Evolutionary conservation across 2,113 vertebrate species (phyloP), one percentile per base, ranked within the genome.

Genomic region (Dasyornis broadbenti): DNA sequence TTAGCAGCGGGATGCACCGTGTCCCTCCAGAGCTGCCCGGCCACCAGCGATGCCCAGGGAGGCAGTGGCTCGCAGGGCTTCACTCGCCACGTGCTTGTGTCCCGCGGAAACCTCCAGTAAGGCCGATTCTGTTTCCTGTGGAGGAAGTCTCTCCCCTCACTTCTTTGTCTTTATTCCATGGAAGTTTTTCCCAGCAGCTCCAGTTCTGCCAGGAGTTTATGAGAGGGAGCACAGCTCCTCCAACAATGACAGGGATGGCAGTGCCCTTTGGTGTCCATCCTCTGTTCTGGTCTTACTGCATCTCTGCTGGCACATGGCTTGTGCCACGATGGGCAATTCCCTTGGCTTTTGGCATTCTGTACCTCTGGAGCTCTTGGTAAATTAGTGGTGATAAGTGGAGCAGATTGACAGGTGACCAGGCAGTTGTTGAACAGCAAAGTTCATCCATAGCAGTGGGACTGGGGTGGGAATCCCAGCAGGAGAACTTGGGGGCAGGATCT

Each of bases 161-260:
- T 70, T 61, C 75, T 37, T 72, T 21, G 0, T 22, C 68, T 47
- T 64, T 35, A 11, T 44, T 69, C 79, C 17, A 2, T 18, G 53
- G 33, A 95, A 75, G 87, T 84, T 78, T 80, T 44, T 56, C 33
- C 20, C 28, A 13, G 70, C 6, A 1, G 19, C 33, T 66, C 9
- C 0, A 2, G 26, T 37, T 82, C 10, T 4, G 27, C 31, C 63
- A 31, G 10, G 20, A 78, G 82, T 60, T 84, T 6, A 1, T 1
- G 37, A 54, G 45, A 63, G 30, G 64, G 37, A 76, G 52, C 14
- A 2, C 4, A 8, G 30, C 47, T 76, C 27, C 39, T 44, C 64
- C 0, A 0, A 35, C n/a, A 28, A 42, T 0, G 0, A 6, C 10
- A 4, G 54, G 13, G 31, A 11, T 21, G 28, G 49, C 59, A 33